Conservation (phyloP, 1,140 invertebrate species). For the Drosophila albomicans region DNA sequence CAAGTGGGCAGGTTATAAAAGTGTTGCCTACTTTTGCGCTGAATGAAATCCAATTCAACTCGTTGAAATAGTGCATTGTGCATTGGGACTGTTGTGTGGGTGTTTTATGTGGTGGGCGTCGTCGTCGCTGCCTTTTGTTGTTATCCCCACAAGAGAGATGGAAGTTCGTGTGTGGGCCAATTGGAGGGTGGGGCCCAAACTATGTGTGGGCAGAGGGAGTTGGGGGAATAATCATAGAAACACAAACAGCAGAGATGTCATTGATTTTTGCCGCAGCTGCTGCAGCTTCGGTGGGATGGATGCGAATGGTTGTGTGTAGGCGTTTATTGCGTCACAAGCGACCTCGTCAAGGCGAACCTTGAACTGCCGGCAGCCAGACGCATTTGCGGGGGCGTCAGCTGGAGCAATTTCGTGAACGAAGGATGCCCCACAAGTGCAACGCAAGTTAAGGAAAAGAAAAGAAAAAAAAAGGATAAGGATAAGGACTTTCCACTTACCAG, state of each 20-base stretch:
- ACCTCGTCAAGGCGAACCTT: slow-evolving; percentile 42
- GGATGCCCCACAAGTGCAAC: slow-evolving; percentile 47
- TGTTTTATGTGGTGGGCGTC: slow-evolving; percentile 15
- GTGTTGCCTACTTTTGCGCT: slow-evolving; percentile 38
- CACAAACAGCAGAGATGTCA: slow-evolving; percentile 27
- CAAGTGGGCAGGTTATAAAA: slow-evolving; percentile 2
- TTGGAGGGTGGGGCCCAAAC: slow-evolving; percentile 13
- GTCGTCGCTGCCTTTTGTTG: slow-evolving; percentile 23
- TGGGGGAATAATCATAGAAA: background rate
- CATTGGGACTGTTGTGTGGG: slow-evolving; percentile 3
- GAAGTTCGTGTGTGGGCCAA: slow-evolving; percentile 43
- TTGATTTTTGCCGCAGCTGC: slow-evolving; percentile 40
- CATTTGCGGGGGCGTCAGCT: background rate
- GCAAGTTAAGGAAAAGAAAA: background rate
- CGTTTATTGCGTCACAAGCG: slow-evolving; percentile 51
- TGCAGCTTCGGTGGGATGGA: slow-evolving; percentile 30
- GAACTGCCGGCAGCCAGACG: slow-evolving; percentile 34
- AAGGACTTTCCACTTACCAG: slow-evolving; percentile 70
- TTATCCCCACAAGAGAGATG: slow-evolving; percentile 11
- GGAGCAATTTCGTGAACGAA: background rate
- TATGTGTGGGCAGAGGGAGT: slow-evolving; percentile 20
- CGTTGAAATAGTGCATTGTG: slow-evolving; percentile 28
- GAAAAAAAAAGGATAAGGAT: slow-evolving; percentile 28
- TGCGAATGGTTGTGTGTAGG: slow-evolving; percentile 18
- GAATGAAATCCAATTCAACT: slow-evolving; percentile 25